Conservation (phyloP, 37 sponge, comb jelly and placozoan genomes). For the Hexactinellida sp. region DNA sequence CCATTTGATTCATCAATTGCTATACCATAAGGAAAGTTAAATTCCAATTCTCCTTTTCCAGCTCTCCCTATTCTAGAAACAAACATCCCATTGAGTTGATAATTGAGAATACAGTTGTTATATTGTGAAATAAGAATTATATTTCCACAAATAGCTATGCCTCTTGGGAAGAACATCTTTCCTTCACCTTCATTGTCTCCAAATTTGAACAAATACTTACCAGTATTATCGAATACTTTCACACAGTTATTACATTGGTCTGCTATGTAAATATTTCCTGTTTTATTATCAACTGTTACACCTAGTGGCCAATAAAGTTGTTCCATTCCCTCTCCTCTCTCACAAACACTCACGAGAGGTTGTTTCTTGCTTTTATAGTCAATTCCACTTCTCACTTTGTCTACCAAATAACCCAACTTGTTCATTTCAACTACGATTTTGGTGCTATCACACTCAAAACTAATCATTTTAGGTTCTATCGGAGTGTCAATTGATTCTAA, state of each 20-base stretch:
- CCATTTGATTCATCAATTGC: background rate
- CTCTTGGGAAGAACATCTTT: background rate
- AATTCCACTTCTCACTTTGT: background rate
- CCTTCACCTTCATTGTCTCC: constrained; percentile 11
- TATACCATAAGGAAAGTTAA: background rate
- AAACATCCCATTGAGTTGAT: background rate
- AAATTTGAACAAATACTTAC: background rate
- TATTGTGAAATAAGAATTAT: background rate
- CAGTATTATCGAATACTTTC: background rate
- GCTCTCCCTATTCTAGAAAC: background rate
- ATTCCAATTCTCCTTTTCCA: background rate
- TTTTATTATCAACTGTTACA: background rate
- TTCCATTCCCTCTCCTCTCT: background rate
- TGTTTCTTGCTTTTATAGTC: constrained; percentile 7
- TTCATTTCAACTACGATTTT: background rate
- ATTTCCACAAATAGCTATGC: background rate
- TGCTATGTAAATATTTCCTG: background rate
- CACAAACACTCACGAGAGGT: background rate
- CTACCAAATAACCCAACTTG: background rate
- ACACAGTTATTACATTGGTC: background rate
- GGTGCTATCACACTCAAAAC: background rate
- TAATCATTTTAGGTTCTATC: background rate
- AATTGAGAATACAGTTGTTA: background rate
- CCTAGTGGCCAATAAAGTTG: background rate
- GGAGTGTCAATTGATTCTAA: background rate